phyloP scores from a whole-genome alignment of 2,888 invertebrate species.

The Cephus spinipes region DNA sequence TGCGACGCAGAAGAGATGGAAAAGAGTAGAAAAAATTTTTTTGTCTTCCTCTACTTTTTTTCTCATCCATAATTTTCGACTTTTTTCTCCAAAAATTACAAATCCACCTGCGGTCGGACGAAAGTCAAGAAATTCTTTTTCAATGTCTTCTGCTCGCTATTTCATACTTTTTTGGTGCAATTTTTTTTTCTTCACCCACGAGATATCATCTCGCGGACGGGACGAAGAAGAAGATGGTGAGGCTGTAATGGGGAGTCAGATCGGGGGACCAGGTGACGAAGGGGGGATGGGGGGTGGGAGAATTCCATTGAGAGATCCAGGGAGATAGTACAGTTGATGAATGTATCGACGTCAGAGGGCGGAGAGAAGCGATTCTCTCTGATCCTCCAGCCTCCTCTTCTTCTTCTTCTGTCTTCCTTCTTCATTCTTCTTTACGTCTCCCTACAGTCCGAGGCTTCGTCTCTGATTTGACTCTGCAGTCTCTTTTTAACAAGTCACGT shows the following conservation, averaged over 20 bases:
- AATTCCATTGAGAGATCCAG: constrained; percentile 1
- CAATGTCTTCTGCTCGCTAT: no score
- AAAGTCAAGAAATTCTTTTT: no score
- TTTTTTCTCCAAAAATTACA: no score
- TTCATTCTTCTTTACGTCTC: constrained; percentile 66
- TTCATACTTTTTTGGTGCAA: no score
- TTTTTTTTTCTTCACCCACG: no score
- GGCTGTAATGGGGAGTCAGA: not conserved
- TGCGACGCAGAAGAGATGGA: no score
- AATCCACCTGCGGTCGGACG: no score
- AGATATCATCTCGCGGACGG: no score
- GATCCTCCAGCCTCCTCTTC: constrained; percentile 52
- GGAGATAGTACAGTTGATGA: not conserved
- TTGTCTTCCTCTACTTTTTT: no score
- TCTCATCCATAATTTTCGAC: no score
- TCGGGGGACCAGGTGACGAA: not conserved
- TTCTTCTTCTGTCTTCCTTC: constrained; percentile 43
- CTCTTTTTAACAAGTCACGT: constrained; percentile 63
- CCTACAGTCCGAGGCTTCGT: constrained; percentile 29
- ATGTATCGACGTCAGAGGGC: constrained; percentile 36
- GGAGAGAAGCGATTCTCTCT: constrained; percentile 61
- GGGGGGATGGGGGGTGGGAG: not conserved
- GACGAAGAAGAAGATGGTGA: not conserved
- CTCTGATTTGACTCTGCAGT: no score
- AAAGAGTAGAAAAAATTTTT: no score